phyloP scores from a whole-genome alignment of 2,888 invertebrate species.

The Drosophila hawaiiensis region DNA sequence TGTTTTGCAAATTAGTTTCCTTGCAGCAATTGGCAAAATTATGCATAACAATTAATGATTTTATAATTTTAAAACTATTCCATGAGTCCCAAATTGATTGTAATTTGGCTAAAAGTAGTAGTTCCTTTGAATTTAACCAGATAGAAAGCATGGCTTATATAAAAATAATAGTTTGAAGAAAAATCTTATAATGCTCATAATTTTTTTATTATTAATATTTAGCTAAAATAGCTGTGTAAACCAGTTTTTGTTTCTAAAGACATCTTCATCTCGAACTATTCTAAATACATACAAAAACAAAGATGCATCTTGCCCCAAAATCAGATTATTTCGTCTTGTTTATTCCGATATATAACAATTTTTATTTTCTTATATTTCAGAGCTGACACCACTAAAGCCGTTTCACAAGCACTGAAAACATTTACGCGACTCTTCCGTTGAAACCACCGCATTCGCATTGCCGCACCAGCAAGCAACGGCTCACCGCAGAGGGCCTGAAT shows the following conservation, averaged over 20 bases:
- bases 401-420: constrained; percentile 92
- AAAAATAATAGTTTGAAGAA: constrained; percentile 3
- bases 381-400: constrained; percentile 91
- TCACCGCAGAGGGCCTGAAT: not conserved
- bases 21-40: no score
- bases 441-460: constrained; percentile 14
- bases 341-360: constrained; percentile 49
- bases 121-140: no score
- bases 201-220: no score
- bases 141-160: no score
- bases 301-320: not conserved
- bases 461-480: constrained; percentile 8
- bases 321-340: not conserved
- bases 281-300: no score
- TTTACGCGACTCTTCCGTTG: constrained; percentile 95
- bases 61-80: not conserved
- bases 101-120: no score
- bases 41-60: not conserved
- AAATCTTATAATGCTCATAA: no score
- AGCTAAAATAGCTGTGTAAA: no score
- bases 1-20: no score
- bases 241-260: no score
- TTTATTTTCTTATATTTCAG: constrained; percentile 84
- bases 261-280: no score
- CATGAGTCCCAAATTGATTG: no score